Base-by-base conservation (phyloP, 2,113 vertebrate genomes). In the Trichomycterus rosablanca region DNA sequence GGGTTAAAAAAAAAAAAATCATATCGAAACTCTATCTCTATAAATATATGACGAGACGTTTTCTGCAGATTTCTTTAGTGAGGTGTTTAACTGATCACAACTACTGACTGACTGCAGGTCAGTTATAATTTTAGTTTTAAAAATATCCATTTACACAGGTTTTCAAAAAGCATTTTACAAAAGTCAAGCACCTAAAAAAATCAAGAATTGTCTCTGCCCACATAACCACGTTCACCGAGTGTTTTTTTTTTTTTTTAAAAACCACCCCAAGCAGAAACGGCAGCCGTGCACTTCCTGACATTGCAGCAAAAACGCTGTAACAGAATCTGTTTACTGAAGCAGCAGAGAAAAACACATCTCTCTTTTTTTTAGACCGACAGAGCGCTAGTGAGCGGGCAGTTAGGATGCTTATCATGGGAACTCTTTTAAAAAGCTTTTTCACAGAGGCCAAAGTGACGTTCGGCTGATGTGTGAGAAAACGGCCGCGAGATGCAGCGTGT, bases 251-350 rank as follows among this genome's bases (percentile, higher is more conserved):
- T n/a, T n/a, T n/a, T n/a, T n/a, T n/a, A n/a, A n/a, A n/a, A n/a
- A 30, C 26, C 62, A 63, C 68, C 44, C 59, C 49, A 55, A 45
- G 46, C 20, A 30, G 1, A 32, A 70, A 59, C 56, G 55, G 22
- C 14, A 37, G 15, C 18, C 45, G 32, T 37, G 55, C 68, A 59
- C 58, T 70, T 70, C 68, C 68, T 70, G 62, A 50, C 62, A 65
- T 48, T n/a, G 35, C 42, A 58, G 20, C 39, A 43, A 39, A 56
- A 37, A 68, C 3, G 9, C 37, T 57, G 35, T 22, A 64, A 18
- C 20, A 50, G 46, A 70, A 59, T 14, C 15, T 44, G 30, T 63
- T 69, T 69, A 63, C 67, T 51, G 26, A 60, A 71, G 56, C 43
- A 66, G 35, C 68, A 54, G 51, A 50, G 50, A 49, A 66, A 56